Base-by-base conservation (phyloP, 2,888 invertebrate species). In the Silvanus unidentatus region DNA sequence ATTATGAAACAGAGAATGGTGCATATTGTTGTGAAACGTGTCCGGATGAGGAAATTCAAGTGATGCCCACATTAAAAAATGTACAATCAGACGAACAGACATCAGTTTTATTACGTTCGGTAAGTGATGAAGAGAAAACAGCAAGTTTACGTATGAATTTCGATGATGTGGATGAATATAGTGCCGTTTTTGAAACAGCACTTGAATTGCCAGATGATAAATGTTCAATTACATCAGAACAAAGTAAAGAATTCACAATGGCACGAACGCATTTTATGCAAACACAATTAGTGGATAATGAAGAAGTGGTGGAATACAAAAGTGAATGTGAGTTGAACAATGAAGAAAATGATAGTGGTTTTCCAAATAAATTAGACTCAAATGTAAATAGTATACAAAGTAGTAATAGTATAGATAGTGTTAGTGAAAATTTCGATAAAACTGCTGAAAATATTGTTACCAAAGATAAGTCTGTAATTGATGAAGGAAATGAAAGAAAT, bases 1-100 rank as follows among this genome's bases (percentile, higher is more conserved):
- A 77, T 63, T 84, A 87, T 72, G 84, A 88, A 72, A 80, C 86
- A 37, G 83, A 86, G 68, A 75, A 76, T 53, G 80, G 80, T 59
- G 81, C 84, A 59, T 89, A 82, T 68, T 86, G 84, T 66, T 92
- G 91, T 74, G 89, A 90, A 75, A 83, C 85, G 55, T 92, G 91
- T 72, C 89, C 89, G 43, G 89, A 88, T 71, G 89, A 89, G 72
- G 87, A 86, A 51, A 58, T 60, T 49, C 40, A 41, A 12, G n/a
- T n/a, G n/a, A n/a, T n/a, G n/a, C 32, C 13, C 32, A 32, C 32
- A n/a, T 12, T 12, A n/a, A 32, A 32, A 32, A 42, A 16, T 10
- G 3, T 11, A 27, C n/a, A 8, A 12, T n/a, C 12, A 13, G 6
- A 8, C 8, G 16, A 13, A 39, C 54, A 65, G 42, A 60, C 60